phyloP scores from a whole-genome alignment of 2,797 vertebrate species.

The Rhinatrema bivittatum region DNA sequence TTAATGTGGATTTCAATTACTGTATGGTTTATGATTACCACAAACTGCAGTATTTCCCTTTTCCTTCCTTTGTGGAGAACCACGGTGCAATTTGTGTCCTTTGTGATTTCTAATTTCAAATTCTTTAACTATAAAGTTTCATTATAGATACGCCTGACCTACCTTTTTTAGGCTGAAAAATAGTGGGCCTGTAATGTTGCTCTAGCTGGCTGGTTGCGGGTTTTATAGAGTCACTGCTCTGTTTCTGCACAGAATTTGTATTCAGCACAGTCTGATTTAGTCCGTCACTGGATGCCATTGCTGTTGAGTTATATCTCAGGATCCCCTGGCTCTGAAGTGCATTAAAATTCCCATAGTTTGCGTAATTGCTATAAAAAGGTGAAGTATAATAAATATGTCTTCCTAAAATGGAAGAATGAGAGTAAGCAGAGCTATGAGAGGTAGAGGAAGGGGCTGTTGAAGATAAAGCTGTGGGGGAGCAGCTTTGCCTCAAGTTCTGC shows the following conservation, averaged over 20 bases:
- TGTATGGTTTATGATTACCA: no score
- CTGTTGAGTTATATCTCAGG: constrained; percentile 82
- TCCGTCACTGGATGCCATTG: constrained; percentile 69
- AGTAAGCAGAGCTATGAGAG: constrained; percentile 77
- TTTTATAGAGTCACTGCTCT: constrained; percentile 80
- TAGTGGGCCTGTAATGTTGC: constrained; percentile 77
- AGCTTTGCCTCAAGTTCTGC: constrained; percentile 62
- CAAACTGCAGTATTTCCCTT: no score
- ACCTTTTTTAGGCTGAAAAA: constrained; percentile 93
- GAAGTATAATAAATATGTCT: constrained; percentile 96
- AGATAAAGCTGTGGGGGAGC: constrained; percentile 63
- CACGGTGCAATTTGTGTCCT: no score
- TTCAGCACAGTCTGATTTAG: constrained; percentile 61
- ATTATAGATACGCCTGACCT: no score
- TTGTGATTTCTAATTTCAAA: no score
- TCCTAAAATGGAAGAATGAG: constrained; percentile 83
- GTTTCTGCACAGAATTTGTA: constrained; percentile 68
- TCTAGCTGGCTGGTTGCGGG: constrained; percentile 73
- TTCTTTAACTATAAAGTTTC: no score
- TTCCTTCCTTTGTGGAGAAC: no score
- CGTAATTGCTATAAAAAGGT: constrained; percentile 95
- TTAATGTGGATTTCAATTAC: no score
- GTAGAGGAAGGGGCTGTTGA: constrained; percentile 62
- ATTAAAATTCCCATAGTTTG: constrained; percentile 95
- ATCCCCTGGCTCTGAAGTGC: constrained; percentile 90